Percentiles rank a stretch among this genome's conserved stretches.
Conservation (phyloP, 2,113 vertebrate species). For the Phalacrocorax aristotelis region DNA sequence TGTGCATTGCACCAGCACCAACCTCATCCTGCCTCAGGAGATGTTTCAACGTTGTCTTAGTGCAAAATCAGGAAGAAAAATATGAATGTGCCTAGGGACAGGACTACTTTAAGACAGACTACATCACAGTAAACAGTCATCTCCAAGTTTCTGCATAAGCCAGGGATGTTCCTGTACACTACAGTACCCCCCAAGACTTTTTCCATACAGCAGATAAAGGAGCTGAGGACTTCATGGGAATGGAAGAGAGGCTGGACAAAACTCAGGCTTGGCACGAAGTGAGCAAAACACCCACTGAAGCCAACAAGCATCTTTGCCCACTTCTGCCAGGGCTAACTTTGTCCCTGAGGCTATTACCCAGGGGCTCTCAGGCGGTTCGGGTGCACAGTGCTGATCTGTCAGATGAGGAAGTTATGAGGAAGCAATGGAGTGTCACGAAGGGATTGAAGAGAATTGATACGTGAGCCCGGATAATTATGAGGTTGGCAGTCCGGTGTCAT, state of each 20-base stretch:
- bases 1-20: not conserved
- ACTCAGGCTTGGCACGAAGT: not conserved
- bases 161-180: too few species aligned
- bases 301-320: slow-evolving; percentile 10
- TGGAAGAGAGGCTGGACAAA: not conserved
- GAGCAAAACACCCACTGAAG: not conserved
- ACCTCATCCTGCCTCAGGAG: not conserved
- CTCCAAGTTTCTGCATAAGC: not conserved
- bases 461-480: slow-evolving; percentile 66
- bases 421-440: slow-evolving; percentile 59
- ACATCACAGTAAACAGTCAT: not conserved
- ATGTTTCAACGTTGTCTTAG: not conserved
- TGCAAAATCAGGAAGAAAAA: not conserved
- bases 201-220: not conserved
- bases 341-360: slow-evolving; percentile 8
- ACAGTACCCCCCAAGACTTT: not conserved
- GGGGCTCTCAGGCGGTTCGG: slow-evolving; percentile 35
- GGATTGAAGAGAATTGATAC: slow-evolving; percentile 70
- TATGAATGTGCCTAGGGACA: not conserved
- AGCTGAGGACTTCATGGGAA: not conserved
- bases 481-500: slow-evolving; percentile 68
- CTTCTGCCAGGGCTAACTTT: slow-evolving; percentile 45
- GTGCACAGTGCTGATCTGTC: slow-evolving; percentile 58
- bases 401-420: slow-evolving; percentile 59
- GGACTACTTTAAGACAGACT: not conserved